Evolutionary conservation across 2,888 invertebrate genomes (phyloP).

Genomic region (Cantharis nigra): DNA sequence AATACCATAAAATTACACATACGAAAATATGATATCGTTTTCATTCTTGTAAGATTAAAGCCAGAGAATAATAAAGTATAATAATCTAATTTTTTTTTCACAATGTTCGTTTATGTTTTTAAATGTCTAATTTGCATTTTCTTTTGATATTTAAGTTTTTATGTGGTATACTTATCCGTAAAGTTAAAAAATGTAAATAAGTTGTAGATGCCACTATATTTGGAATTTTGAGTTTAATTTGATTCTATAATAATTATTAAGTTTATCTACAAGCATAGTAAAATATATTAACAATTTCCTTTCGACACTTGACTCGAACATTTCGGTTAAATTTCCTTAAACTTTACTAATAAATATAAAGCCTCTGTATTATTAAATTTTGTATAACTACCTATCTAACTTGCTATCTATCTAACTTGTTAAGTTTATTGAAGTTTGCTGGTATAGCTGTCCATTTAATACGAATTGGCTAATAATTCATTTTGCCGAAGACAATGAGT

Average conservation of each 20-base stretch:
- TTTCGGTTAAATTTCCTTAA: neutral
- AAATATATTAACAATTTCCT: neutral
- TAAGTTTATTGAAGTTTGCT: neutral
- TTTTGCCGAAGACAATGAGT: neutral
- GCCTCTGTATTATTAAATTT: neutral
- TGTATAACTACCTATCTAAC: neutral
- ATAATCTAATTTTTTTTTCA: neutral
- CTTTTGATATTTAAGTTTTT: neutral
- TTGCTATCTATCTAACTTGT: neutral
- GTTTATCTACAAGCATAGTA: neutral
- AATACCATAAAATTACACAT: neutral
- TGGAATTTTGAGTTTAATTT: neutral
- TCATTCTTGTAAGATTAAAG: neutral
- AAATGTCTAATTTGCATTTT: neutral
- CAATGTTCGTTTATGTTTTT: neutral
- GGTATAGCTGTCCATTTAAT: neutral
- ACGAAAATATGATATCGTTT: neutral
- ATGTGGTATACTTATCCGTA: neutral
- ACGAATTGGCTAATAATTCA: neutral
- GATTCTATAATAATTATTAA: neutral
- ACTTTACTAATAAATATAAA: neutral
- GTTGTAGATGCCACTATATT: neutral
- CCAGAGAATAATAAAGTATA: neutral
- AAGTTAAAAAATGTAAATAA: neutral
- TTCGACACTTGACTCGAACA: neutral